These are phyloP conservation scores for Drepanosiphum platanoidis DNA, from an alignment of 2,888 invertebrate species.

Conservation along the genomic window DNA sequence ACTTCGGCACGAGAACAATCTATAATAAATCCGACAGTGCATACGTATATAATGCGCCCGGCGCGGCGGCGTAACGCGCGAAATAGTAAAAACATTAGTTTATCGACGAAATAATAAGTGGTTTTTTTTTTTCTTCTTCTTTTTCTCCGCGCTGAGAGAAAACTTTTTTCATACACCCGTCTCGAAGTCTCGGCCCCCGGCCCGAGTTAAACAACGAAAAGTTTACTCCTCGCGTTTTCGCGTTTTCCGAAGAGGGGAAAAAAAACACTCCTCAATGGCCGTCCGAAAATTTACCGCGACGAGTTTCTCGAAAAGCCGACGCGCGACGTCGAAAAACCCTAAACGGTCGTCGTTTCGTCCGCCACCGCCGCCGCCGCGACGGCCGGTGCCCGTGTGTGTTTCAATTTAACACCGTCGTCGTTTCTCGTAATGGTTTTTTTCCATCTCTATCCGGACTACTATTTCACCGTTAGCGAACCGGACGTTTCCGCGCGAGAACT, in stretches of 20 bases:
- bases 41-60: too few species aligned
- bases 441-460: too few species aligned
- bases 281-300: background rate
- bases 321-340: too few species aligned
- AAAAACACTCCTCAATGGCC: background rate
- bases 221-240: background rate
- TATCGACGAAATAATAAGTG: background rate
- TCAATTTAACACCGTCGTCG: too few species aligned
- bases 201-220: background rate
- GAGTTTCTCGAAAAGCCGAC: background rate
- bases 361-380: too few species aligned
- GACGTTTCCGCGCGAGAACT: too few species aligned
- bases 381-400: too few species aligned
- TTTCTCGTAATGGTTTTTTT: too few species aligned
- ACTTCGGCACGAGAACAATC: background rate
- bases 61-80: too few species aligned
- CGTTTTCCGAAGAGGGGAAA: background rate
- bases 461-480: too few species aligned
- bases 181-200: background rate
- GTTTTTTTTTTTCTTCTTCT: background rate
- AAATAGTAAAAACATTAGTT: constrained; percentile 9
- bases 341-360: too few species aligned
- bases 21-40: background rate
- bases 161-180: background rate
- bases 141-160: background rate